Percentiles rank a stretch among this genome's conserved stretches.
These are phyloP conservation scores for Charina bottae DNA, from an alignment of 2,113 vertebrate species.

Conservation along the genomic window DNA sequence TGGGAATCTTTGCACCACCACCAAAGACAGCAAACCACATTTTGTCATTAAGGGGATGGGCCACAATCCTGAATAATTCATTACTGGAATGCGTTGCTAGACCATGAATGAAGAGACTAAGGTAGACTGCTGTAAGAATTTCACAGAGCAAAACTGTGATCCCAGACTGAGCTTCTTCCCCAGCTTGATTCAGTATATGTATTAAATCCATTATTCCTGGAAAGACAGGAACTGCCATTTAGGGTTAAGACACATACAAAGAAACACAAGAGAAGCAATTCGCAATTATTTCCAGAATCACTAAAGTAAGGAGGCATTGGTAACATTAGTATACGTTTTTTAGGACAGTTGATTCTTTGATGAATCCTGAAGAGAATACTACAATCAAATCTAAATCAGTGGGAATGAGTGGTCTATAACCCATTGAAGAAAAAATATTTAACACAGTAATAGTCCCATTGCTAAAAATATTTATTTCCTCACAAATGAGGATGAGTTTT, in stretches of 20 bases:
- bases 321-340: neutral
- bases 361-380: neutral
- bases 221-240: constrained; percentile 23
- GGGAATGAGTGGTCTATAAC: neutral
- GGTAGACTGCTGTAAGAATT: constrained; percentile 92
- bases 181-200: constrained; percentile 84
- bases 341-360: neutral
- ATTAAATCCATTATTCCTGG: constrained; percentile 85
- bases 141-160: constrained; percentile 93
- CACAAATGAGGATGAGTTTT: neutral
- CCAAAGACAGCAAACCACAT: constrained; percentile 95
- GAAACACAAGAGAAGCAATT: neutral
- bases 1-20: constrained; percentile 82
- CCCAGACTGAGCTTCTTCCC: constrained; percentile 91
- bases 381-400: neutral
- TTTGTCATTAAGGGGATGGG: constrained; percentile 91
- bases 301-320: neutral
- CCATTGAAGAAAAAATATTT: neutral
- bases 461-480: neutral
- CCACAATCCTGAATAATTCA: constrained; percentile 89
- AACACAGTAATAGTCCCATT: neutral
- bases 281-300: neutral
- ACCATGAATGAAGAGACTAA: constrained; percentile 95
- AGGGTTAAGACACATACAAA: neutral
- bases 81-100: constrained; percentile 95